These are phyloP conservation scores for Pardalotus punctatus DNA, from an alignment of 2,113 vertebrate genomes.

Conservation along the genomic window DNA sequence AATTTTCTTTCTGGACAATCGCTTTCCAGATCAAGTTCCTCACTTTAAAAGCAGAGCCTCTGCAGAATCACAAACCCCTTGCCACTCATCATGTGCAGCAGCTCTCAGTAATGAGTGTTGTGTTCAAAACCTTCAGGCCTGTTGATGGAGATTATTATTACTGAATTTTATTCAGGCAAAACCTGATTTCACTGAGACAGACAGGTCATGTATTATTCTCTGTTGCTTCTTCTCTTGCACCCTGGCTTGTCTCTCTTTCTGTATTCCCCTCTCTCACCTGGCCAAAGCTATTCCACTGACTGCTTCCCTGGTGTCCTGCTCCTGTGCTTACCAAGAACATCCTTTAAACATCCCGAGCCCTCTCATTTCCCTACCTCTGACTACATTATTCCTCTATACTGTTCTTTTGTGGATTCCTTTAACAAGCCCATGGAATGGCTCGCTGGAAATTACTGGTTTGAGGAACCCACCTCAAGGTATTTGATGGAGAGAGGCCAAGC, in stretches of 20 bases:
- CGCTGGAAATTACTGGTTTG: not conserved
- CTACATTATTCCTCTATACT: not conserved
- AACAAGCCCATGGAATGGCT: rapidly evolving
- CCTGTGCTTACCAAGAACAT: not conserved
- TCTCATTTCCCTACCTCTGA: not conserved
- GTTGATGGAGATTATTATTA: not conserved
- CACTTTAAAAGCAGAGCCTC: not conserved
- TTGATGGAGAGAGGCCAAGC: not conserved
- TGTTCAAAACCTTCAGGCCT: not conserved
- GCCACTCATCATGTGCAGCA: not conserved
- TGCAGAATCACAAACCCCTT: not conserved
- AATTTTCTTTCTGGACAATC: not conserved
- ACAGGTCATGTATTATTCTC: not conserved
- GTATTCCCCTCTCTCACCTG: not conserved
- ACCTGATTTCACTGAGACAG: not conserved
- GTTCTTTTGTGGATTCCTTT: not conserved
- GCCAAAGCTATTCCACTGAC: not conserved
- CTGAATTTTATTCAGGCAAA: not conserved
- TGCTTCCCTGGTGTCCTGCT: not conserved
- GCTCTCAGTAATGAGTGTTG: not conserved
- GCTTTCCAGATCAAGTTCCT: not conserved
- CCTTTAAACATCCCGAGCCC: not conserved
- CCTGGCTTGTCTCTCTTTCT: not conserved
- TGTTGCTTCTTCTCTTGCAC: not conserved
- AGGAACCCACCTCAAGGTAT: not conserved